Evolutionary conservation across 2,888 invertebrate genomes (phyloP).

Genomic region (Melieria crassipennis): DNA sequence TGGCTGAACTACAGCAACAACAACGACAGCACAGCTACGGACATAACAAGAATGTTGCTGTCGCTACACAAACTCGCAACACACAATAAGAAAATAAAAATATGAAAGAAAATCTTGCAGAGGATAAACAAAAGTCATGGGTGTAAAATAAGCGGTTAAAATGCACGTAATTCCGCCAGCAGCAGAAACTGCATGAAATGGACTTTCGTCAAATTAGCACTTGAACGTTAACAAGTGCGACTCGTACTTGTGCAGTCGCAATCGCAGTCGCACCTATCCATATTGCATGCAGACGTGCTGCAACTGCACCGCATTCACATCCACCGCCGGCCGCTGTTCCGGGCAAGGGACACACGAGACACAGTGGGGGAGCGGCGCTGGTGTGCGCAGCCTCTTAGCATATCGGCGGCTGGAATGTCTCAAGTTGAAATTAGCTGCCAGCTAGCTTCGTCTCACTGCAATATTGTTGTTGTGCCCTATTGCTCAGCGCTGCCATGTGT

Average conservation of each 20-base stretch:
- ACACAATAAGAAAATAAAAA: too few relatives aligned
- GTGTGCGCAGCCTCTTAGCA: too few relatives aligned
- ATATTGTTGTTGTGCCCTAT: too few relatives aligned
- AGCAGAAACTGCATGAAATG: conserved; percentile 52
- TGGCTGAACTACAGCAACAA: too few relatives aligned
- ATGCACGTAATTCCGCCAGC: conserved; percentile 20
- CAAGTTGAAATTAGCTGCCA: too few relatives aligned
- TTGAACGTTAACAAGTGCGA: conserved; percentile 53
- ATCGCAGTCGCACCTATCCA: background rate
- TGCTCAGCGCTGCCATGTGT: too few relatives aligned
- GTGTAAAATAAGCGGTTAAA: conserved; percentile 12
- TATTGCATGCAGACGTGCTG: conserved; percentile 10
- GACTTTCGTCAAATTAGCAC: conserved; percentile 63
- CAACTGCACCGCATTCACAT: conserved; percentile 16
- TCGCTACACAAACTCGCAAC: too few relatives aligned
- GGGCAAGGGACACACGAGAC: background rate
- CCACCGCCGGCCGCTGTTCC: background rate
- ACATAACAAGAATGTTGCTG: too few relatives aligned
- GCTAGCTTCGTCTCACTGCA: too few relatives aligned
- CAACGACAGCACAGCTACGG: too few relatives aligned
- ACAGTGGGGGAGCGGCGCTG: too few relatives aligned
- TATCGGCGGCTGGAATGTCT: too few relatives aligned
- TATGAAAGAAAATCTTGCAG: background rate
- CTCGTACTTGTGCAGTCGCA: conserved; percentile 5
- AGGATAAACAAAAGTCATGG: background rate